Evolutionary conservation across 2,797 vertebrate genomes (phyloP).

Genomic region (Squalus acanthias): DNA sequence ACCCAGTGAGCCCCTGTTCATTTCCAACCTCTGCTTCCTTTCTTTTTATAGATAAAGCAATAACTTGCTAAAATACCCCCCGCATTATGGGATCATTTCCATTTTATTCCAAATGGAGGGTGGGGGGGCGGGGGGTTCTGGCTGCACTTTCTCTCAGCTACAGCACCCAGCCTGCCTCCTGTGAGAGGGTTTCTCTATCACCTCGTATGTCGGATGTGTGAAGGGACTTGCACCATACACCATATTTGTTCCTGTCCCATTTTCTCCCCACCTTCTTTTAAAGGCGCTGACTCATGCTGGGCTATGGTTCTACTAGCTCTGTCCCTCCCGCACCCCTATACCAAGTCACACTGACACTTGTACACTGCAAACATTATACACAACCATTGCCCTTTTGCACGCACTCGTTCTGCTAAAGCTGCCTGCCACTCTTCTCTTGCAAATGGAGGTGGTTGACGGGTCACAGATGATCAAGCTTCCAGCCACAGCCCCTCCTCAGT

Average conservation of each 20-base stretch:
- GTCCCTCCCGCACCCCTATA: neutral
- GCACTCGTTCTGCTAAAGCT: neutral
- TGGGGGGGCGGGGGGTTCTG: neutral
- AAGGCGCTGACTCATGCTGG: neutral
- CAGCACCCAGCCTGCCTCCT: neutral
- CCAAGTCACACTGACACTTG: neutral
- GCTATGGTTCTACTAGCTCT: neutral
- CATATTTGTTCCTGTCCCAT: neutral
- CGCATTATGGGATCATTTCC: neutral
- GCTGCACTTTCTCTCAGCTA: neutral
- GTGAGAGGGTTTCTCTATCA: neutral
- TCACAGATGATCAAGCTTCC: neutral
- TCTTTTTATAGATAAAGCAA: conserved; percentile 10
- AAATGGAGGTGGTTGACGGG: neutral
- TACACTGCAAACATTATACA: neutral
- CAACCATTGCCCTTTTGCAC: neutral
- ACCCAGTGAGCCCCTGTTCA: neutral
- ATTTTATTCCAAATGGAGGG: neutral
- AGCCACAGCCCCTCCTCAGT: neutral
- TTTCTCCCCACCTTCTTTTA: neutral
- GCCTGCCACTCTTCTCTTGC: neutral
- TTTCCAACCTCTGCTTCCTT: conserved; percentile 11
- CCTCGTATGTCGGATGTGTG: neutral
- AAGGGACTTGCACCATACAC: neutral
- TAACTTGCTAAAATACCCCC: conserved; percentile 23